A percentile compares a stretch with the other conserved stretches of the same genome.
These are phyloP conservation scores for Brenthis hecate DNA, from an alignment of 2,888 invertebrate genomes.

Conservation along the genomic window DNA sequence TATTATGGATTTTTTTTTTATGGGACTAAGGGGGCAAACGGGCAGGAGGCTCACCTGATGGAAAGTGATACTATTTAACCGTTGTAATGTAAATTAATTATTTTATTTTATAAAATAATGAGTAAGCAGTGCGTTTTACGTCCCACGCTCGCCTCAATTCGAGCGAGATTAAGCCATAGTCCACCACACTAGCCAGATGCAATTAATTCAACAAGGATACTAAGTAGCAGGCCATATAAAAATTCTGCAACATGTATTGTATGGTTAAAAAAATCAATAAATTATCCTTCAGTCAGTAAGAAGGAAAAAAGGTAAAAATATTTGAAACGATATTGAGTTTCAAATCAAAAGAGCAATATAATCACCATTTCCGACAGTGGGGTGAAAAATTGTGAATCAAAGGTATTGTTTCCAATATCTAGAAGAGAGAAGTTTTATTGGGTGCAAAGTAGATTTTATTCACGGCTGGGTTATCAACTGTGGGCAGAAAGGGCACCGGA, in stretches of 20 bases:
- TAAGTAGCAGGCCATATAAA: neutral
- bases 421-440: slow-evolving; percentile 76
- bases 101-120: no score
- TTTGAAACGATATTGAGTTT: slow-evolving; percentile 68
- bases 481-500: slow-evolving; percentile 64
- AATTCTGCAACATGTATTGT: neutral
- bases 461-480: slow-evolving; percentile 70
- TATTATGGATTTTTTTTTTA: no score
- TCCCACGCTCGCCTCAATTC: no score
- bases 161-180: no score
- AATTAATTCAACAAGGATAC: neutral
- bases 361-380: slow-evolving; percentile 56
- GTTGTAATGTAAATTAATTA: no score
- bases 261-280: neutral
- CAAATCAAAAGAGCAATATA: slow-evolving; percentile 75
- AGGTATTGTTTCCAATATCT: slow-evolving; percentile 80
- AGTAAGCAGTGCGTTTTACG: no score
- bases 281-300: neutral
- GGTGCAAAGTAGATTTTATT: slow-evolving; percentile 80
- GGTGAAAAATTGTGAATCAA: slow-evolving; percentile 74
- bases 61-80: no score
- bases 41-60: no score
- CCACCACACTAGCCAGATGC: neutral
- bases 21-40: no score
- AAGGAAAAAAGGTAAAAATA: slow-evolving; percentile 20